phyloP scores from a whole-genome alignment of 1,140 invertebrate species.

The Lepidotrigona ventralis region DNA sequence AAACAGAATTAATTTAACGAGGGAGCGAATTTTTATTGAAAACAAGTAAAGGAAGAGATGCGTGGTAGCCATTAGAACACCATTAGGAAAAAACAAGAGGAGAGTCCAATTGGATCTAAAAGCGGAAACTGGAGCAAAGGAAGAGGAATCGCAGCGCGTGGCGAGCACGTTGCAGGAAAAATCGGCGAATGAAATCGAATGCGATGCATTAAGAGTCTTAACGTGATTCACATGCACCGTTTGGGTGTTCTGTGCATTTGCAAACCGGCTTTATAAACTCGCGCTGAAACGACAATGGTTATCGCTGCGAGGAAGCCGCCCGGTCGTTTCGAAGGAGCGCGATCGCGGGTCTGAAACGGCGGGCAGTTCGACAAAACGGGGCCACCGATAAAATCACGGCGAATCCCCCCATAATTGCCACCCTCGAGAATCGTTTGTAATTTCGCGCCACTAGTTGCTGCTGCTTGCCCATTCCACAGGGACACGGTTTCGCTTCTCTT shows the following conservation, averaged over 20 bases:
- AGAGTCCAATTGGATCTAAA: no score
- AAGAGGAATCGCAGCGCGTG: not conserved
- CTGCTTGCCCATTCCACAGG: not conserved
- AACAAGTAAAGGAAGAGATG: no score
- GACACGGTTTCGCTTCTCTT: not conserved
- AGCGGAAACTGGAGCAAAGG: not conserved
- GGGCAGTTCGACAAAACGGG: not conserved
- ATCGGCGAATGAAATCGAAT: constrained; percentile 51
- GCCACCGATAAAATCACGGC: constrained; percentile 14
- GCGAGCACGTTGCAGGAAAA: no score
- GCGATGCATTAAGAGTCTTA: constrained; percentile 64
- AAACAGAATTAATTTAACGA: no score
- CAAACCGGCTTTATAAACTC: constrained; percentile 16
- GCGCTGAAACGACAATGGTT: constrained; percentile 23
- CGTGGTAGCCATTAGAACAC: no score
- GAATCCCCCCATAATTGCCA: constrained; percentile 21
- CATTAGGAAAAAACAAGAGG: no score
- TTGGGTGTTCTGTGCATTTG: constrained; percentile 12
- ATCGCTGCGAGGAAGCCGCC: constrained; percentile 13
- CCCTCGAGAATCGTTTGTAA: constrained; percentile 17
- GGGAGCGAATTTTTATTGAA: no score
- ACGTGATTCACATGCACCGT: constrained; percentile 60
- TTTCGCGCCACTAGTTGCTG: constrained; percentile 7
- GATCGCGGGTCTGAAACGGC: constrained; percentile 1
- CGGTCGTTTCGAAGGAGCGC: constrained; percentile 6